These are phyloP conservation scores for Panurus biarmicus DNA, from an alignment of 2,113 vertebrate genomes.

Conservation along the genomic window DNA sequence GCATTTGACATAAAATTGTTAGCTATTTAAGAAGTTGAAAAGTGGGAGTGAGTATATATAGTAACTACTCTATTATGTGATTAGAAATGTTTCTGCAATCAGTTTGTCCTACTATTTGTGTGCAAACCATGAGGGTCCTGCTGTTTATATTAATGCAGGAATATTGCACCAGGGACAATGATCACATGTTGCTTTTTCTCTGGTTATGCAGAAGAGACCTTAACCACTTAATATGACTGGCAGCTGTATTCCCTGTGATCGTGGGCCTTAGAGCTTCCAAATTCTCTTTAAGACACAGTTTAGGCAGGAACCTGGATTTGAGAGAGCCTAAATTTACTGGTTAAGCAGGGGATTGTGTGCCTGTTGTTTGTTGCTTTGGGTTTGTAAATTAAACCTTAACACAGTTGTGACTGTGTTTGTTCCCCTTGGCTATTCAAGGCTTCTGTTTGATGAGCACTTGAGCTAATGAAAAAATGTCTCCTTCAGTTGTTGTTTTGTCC, in stretches of 20 bases:
- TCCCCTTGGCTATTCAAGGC: not conserved
- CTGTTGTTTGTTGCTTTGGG: not conserved
- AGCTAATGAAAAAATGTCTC: not conserved
- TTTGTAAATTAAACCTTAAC: not conserved
- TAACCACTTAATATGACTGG: not conserved
- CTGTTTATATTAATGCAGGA: not conserved
- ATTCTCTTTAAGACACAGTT: not conserved
- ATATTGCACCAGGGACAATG: not conserved
- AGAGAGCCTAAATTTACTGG: not conserved
- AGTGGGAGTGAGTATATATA: not conserved
- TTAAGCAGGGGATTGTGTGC: not conserved
- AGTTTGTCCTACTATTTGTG: not conserved
- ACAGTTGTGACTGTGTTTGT: not conserved
- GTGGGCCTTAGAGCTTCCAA: not conserved
- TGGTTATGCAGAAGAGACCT: not conserved
- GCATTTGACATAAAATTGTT: not conserved
- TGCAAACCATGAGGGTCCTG: not conserved
- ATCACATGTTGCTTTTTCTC: not conserved
- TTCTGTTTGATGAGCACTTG: not conserved
- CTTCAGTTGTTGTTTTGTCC: not conserved
- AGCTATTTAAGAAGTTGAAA: not conserved
- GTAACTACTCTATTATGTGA: not conserved
- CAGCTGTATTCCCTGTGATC: not conserved
- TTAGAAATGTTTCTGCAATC: not conserved
- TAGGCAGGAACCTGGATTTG: not conserved